phyloP scores from a whole-genome alignment of 2,888 invertebrate genomes.

The Rhodophaea formosa region DNA sequence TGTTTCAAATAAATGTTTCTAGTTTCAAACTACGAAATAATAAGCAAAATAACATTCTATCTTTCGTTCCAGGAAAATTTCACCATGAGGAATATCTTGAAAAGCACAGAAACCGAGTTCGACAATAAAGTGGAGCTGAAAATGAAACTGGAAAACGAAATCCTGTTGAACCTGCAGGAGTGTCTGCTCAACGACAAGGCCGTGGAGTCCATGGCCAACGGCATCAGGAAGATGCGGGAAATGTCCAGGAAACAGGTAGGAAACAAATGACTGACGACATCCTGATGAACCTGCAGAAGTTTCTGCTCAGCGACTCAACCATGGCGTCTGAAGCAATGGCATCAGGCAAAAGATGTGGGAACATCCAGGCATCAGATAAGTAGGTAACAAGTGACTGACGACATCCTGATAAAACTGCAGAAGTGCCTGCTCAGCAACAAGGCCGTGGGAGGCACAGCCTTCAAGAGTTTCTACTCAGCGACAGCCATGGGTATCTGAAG shows the following conservation, averaged over 20 bases:
- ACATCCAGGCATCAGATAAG: background rate
- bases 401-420: constrained; percentile 83
- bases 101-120: constrained; percentile 55
- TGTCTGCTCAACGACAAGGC: constrained; percentile 86
- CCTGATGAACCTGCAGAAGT: constrained; percentile 80
- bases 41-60: background rate
- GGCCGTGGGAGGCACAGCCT: constrained; percentile 81
- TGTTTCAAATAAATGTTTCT: too few species aligned
- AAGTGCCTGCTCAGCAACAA: constrained; percentile 86
- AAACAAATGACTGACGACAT: constrained; percentile 47
- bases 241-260: constrained; percentile 72
- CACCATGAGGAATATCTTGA: constrained; percentile 60
- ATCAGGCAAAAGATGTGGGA: too few species aligned
- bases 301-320: too few species aligned
- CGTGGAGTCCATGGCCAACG: constrained; percentile 76
- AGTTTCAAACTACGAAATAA: background rate
- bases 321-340: too few species aligned
- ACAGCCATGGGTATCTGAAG: too few species aligned
- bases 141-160: constrained; percentile 82
- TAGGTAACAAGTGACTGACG: constrained; percentile 42
- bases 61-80: constrained; percentile 72
- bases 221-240: constrained; percentile 73
- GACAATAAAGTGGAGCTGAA: constrained; percentile 80
- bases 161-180: constrained; percentile 84
- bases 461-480: too few species aligned